A percentile compares a stretch with the other conserved stretches of the same genome.
These are phyloP conservation scores for Bactericera cockerelli DNA, from an alignment of 1,140 invertebrate genomes.

Conservation along the genomic window DNA sequence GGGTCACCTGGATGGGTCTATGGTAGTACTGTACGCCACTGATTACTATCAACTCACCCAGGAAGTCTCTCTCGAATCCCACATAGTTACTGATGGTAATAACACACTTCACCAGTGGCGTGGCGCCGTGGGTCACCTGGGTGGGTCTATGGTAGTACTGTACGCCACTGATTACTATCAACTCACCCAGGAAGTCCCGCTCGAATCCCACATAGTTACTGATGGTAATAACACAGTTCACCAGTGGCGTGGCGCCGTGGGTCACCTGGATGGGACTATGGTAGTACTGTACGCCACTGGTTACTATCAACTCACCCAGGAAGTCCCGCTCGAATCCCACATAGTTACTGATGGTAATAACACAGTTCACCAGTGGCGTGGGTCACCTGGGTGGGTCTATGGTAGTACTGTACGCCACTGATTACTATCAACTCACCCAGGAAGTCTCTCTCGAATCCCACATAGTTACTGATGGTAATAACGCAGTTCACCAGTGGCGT, in stretches of 20 bases:
- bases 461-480: slow-evolving; percentile 59
- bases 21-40: slow-evolving; percentile 46
- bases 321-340: slow-evolving; percentile 49
- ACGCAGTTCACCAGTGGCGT: slow-evolving; percentile 53
- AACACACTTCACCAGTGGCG: slow-evolving; percentile 49
- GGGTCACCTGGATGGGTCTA: slow-evolving; percentile 36
- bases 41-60: too few relatives aligned
- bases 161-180: slow-evolving; percentile 37
- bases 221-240: slow-evolving; percentile 56
- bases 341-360: slow-evolving; percentile 62
- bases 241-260: too few relatives aligned
- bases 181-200: slow-evolving; percentile 45
- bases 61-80: slow-evolving; percentile 51
- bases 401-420: slow-evolving; percentile 44
- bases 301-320: too few relatives aligned
- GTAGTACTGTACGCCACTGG: slow-evolving; percentile 41
- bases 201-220: slow-evolving; percentile 56
- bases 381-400: slow-evolving; percentile 37
- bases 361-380: slow-evolving; percentile 47
- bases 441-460: slow-evolving; percentile 49
- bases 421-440: slow-evolving; percentile 39
- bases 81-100: slow-evolving; percentile 60
- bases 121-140: slow-evolving; percentile 28
- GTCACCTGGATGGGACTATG: slow-evolving; percentile 41
- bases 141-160: slow-evolving; percentile 48